Conservation (phyloP, 2,113 vertebrate genomes). For the Pelecanoides urinatrix region DNA sequence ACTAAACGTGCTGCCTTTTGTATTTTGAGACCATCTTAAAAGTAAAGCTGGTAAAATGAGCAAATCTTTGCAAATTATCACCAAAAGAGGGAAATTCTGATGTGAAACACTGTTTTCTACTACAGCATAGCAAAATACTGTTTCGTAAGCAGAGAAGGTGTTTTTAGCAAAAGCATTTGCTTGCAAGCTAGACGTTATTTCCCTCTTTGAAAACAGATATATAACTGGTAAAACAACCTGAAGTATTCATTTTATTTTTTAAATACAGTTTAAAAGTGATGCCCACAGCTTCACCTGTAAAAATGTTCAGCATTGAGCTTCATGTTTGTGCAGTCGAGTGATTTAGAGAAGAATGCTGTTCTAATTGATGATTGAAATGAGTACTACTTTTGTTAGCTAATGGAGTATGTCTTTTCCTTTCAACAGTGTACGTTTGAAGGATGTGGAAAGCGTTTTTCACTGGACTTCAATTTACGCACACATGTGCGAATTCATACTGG, state of each 20-base stretch:
- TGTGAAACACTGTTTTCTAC: not conserved
- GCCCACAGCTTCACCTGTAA: not conserved
- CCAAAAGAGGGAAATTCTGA: not conserved
- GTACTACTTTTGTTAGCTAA: not conserved
- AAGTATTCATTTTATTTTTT: not conserved
- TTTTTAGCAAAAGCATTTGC: not conserved
- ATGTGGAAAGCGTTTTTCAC: conserved; percentile 97
- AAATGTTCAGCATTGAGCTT: not conserved
- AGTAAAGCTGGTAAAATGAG: not conserved
- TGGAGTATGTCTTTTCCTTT: conserved; percentile 28
- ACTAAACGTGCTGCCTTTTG: not conserved
- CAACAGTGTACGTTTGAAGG: conserved; percentile 97
- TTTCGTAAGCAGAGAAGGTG: not conserved
- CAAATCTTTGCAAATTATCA: not conserved
- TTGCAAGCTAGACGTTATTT: not conserved
- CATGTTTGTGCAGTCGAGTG: not conserved
- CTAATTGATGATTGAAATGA: not conserved
- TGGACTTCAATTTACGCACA: conserved; percentile 99
- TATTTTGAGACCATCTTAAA: not conserved
- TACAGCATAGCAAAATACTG: not conserved
- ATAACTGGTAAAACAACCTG: not conserved
- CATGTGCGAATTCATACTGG: conserved; percentile 99
- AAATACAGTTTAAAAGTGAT: not conserved
- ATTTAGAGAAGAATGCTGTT: not conserved
- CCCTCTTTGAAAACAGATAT: not conserved